Evolutionary conservation across 2,113 vertebrate species (phyloP), one percentile per base, ranked within the genome.

Genomic region (Nycticorax nycticorax): DNA sequence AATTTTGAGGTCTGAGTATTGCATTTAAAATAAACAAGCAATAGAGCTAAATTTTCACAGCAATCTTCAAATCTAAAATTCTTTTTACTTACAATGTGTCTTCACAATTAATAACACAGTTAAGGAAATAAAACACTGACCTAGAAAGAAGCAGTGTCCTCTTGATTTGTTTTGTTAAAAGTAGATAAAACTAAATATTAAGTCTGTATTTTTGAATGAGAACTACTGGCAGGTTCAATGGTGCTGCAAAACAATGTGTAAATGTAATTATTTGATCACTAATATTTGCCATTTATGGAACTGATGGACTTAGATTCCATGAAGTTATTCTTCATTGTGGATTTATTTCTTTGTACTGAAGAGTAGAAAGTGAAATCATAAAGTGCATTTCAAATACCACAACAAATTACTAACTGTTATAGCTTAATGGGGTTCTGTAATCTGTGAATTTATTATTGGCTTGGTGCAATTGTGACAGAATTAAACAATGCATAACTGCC

Each of bases 401-500:
- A 85, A 85, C 59, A 81, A 95, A 68, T 86, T 92, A 75, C 63
- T 83, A 95, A 92, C 83, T 74, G 57, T 66, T 95, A 64, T 3
- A 91, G 60, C 32, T 85, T 87, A 80, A 63, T 5, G 6, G 22
- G 47, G n/a, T 37, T 96, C 93, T 95, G 68, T 43, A 87, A 84
- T 69, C 37, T 79, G 28, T 8, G 39, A 50, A 83, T 95, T 80
- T 92, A 57, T 80, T 73, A 94, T 74, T 88, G 73, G 32, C 33
- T 88, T 71, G 57, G 32, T 94, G 63, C n/a, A 57, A 75, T 88
- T 91, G 89, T 89, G 39, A 77, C 85, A 96, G 76, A 97, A 97
- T 96, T 96, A 92, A 93, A 94, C 71, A 91, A 97, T n/a, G 35
- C 72, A 48, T 59, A 93, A 84, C 74, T 92, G 43, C 53, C 75